These are phyloP conservation scores for Dipus sagitta DNA, from an alignment of 2,797 vertebrate species.

Conservation along the genomic window DNA sequence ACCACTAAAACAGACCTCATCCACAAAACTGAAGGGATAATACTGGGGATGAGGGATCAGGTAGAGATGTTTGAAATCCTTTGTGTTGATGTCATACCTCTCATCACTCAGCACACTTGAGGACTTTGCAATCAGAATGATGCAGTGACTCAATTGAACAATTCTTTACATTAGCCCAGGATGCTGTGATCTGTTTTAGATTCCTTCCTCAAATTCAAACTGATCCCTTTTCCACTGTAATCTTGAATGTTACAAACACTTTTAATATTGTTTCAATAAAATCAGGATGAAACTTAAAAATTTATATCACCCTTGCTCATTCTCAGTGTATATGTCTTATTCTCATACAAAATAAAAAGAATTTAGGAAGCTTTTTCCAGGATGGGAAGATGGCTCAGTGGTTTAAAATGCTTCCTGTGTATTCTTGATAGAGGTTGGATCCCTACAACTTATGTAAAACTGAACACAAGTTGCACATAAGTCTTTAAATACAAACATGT, in stretches of 20 bases:
- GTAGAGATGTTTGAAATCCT: neutral
- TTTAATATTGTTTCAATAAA: neutral
- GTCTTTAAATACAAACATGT: neutral
- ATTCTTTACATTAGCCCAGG: constrained; percentile 18
- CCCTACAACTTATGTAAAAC: no score
- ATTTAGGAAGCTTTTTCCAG: no score
- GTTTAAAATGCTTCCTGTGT: no score
- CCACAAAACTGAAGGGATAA: neutral
- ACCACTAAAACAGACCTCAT: constrained; percentile 34
- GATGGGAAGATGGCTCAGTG: no score
- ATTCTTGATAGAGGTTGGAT: no score
- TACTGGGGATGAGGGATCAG: neutral
- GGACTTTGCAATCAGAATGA: neutral
- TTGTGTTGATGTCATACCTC: neutral
- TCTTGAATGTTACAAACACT: neutral
- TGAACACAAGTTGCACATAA: no score
- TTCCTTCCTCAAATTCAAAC: neutral
- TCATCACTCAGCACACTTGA: neutral
- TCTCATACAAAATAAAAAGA: no score
- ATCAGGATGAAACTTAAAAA: neutral
- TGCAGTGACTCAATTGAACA: constrained; percentile 39
- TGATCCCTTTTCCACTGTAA: neutral
- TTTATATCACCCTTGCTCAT: neutral
- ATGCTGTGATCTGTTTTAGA: neutral
- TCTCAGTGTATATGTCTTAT: no score